These are phyloP conservation scores for Isaurus tuberculatus DNA, from an alignment of 92 coral and sea anemone species.

Conservation along the genomic window DNA sequence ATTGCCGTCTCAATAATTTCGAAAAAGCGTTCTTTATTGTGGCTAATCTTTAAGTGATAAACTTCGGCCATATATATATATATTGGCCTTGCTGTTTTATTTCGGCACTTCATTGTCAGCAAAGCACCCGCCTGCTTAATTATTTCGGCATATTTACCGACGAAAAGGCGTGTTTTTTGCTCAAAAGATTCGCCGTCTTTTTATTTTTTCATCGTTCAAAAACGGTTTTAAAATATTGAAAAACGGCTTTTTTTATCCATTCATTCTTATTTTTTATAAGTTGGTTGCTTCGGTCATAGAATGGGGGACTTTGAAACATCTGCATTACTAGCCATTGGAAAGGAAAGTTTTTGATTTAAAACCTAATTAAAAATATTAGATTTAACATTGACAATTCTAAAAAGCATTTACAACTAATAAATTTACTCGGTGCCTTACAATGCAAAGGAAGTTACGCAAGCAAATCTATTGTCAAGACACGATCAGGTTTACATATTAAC, in stretches of 20 bases:
- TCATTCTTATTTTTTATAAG: neutral
- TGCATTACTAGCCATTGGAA: neutral
- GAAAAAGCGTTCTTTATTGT: neutral
- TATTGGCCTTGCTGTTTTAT: neutral
- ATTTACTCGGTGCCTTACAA: neutral
- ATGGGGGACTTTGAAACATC: neutral
- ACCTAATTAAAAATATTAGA: slow-evolving; percentile 13
- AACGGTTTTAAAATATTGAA: too few relatives aligned
- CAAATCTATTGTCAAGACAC: neutral
- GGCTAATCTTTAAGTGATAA: neutral
- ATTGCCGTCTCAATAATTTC: neutral
- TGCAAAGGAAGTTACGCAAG: slow-evolving; percentile 6
- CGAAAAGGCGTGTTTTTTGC: neutral
- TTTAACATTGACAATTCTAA: slow-evolving; percentile 5
- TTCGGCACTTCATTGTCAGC: neutral
- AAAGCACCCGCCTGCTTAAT: neutral
- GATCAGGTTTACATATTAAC: neutral
- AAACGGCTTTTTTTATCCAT: neutral
- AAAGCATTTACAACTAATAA: neutral
- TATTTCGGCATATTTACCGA: neutral
- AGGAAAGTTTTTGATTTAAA: neutral
- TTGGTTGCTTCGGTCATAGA: neutral
- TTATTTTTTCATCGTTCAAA: neutral
- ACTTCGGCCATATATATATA: too few relatives aligned
- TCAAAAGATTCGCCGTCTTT: neutral